Percentiles rank a stretch among this genome's conserved stretches.
Conservation (phyloP, 2,888 invertebrate species). For the Tiliacea aurago region DNA sequence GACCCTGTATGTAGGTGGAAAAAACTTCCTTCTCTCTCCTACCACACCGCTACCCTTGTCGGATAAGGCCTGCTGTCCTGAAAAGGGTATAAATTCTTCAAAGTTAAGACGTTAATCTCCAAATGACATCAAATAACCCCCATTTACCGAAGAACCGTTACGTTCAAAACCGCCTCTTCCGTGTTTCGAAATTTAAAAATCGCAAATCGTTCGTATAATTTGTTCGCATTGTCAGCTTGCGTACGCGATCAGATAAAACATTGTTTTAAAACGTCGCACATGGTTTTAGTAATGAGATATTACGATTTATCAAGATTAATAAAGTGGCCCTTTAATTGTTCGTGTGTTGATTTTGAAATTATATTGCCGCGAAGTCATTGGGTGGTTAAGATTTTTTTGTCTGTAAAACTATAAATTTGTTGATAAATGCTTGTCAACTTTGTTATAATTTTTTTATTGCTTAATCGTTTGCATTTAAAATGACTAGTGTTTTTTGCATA, state of each 20-base stretch:
- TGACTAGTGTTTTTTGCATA: too few species aligned
- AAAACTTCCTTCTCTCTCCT: background rate
- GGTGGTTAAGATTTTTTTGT: background rate
- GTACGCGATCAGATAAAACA: slow-evolving; percentile 67
- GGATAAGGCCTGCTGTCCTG: background rate
- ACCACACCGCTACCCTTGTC: background rate
- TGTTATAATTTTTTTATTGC: background rate
- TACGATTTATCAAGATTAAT: slow-evolving; percentile 63
- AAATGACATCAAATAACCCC: slow-evolving; percentile 39
- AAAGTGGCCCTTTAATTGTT: slow-evolving; percentile 58
- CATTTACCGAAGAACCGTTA: slow-evolving; percentile 58
- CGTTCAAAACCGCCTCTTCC: slow-evolving; percentile 70
- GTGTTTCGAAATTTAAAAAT: slow-evolving; percentile 71
- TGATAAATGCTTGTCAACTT: background rate
- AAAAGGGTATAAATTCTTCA: background rate
- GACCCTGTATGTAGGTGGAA: background rate
- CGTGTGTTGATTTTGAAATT: slow-evolving; percentile 58
- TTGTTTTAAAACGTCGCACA: slow-evolving; percentile 61
- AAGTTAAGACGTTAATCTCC: slow-evolving; percentile 27
- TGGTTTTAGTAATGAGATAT: slow-evolving; percentile 63
- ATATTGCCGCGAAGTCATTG: slow-evolving; percentile 16
- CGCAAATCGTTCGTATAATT: slow-evolving; percentile 66
- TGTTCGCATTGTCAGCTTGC: slow-evolving; percentile 81
- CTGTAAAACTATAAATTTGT: background rate
- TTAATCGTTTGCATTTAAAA: background rate